Evolutionary conservation across 2,888 invertebrate species (phyloP), one percentile per base, ranked within the genome.

Genomic region (Lamproptera curius): DNA sequence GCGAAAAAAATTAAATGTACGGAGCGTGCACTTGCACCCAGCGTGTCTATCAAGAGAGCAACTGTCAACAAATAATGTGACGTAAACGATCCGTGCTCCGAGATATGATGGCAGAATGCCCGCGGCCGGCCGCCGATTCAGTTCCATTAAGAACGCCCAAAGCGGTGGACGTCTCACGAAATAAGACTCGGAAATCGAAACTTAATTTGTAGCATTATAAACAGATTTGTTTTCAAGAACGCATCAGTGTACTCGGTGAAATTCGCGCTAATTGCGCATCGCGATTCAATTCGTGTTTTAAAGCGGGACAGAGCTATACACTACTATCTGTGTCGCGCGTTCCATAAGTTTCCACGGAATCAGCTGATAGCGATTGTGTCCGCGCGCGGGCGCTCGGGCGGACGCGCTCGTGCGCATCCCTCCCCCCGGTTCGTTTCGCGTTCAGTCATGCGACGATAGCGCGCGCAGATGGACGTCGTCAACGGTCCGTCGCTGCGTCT

Each of bases 401-500:
- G 26, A 16, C 16, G 5, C 9, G 14, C 15, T 16, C 37, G 28
- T 42, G 50, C 28, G 44, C 33, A 41, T 10, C 16, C 45, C 42
- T 28, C 33, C 31, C 16, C 10, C 14, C 15, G 14, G 31, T 41
- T n/a, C n/a, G n/a, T n/a, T n/a, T 35, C 26, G 17, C 38, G 54
- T 63, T n/a, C 75, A 86, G 86, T 85, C 70, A 86, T 88, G 87
- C 66, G 62, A 64, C 62, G 77, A 67, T 83, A 81, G 70, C 61
- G 59, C 62, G 45, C 62, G 57, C 66, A 65, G 61, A 88, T 88
- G 88, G 88, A 87, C 62, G 81, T 73, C 54, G 51, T 59, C 10
- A 83, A 78, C 74, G 81, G 76, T 16, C 64, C 64, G 54, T 88
- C 88, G 70, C 78, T 88, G 71, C 86, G 88, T 53, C 67, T 84